phyloP scores from a whole-genome alignment of 2,113 vertebrate species.

The Lagopus muta region DNA sequence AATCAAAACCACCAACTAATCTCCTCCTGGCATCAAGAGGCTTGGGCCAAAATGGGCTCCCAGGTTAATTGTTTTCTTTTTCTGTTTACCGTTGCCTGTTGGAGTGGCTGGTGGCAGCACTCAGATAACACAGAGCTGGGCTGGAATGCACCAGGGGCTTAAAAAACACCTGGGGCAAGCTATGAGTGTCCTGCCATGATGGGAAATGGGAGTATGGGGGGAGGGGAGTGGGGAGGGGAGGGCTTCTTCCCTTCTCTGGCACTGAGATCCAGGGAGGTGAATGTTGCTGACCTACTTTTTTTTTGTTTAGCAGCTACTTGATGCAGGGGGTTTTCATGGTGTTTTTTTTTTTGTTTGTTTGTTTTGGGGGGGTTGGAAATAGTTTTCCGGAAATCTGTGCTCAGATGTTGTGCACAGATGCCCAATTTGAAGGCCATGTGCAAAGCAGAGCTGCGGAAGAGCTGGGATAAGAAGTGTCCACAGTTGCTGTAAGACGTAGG shows the following conservation, averaged over 20 bases:
- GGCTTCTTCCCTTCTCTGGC: neutral
- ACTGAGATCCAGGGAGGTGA: neutral
- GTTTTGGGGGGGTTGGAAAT: neutral
- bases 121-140: neutral
- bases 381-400: neutral
- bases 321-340: neutral
- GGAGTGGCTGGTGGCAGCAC: constrained; percentile 26
- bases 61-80: constrained; percentile 64
- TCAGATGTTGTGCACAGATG: constrained; percentile 55
- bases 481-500: neutral
- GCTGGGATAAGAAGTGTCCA: neutral
- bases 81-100: constrained; percentile 54
- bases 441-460: neutral
- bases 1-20: constrained; percentile 52
- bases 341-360: neutral
- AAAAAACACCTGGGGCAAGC: constrained; percentile 9
- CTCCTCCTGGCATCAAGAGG: constrained; percentile 54
- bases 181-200: constrained; percentile 5
- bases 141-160: constrained; percentile 13
- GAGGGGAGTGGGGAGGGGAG: neutral
- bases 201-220: neutral
- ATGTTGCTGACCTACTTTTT: neutral
- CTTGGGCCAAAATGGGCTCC: neutral
- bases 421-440: constrained; percentile 1
- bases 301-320: neutral